phyloP scores from a whole-genome alignment of 2,888 invertebrate genomes.

The Disparrhopalites patrizii region DNA sequence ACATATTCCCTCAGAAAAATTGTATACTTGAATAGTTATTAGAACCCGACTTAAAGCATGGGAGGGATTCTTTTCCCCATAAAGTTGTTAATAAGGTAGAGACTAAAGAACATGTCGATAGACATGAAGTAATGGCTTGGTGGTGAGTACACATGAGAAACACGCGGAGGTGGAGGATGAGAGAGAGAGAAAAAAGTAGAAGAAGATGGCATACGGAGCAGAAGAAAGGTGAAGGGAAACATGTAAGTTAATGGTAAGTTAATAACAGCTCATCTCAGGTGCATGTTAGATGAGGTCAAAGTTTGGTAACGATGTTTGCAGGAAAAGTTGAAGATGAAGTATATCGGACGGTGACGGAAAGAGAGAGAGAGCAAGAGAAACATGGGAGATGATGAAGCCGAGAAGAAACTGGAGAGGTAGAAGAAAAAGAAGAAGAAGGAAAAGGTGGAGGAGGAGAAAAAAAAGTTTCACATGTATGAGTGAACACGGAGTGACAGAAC shows the following conservation, averaged over 20 bases:
- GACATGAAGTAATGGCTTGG: too few species aligned
- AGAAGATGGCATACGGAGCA: not conserved
- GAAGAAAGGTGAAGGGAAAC: not conserved
- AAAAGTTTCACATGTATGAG: not conserved
- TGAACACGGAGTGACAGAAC: conserved; percentile 9
- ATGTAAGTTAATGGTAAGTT: conserved; percentile 10
- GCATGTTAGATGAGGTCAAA: conserved; percentile 20
- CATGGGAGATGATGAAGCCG: not conserved
- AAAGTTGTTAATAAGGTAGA: too few species aligned
- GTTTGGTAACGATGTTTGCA: conserved; percentile 14
- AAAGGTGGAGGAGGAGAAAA: too few species aligned
- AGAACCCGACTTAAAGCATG: too few species aligned
- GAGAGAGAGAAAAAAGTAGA: not conserved
- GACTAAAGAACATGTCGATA: too few species aligned
- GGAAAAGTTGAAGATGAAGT: conserved; percentile 16
- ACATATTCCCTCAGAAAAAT: too few species aligned
- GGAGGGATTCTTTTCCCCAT: too few species aligned
- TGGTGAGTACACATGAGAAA: too few species aligned
- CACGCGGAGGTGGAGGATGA: not conserved
- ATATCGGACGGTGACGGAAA: not conserved
- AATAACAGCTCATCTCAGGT: conserved; percentile 19
- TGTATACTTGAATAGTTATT: too few species aligned
- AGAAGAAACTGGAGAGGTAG: too few species aligned
- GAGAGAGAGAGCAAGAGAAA: not conserved
- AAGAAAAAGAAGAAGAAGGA: too few species aligned